Percentiles rank a stretch among this genome's conserved stretches.
Evolutionary conservation across 1,140 invertebrate species (phyloP).

Genomic region (Anadara kagoshimensis): DNA sequence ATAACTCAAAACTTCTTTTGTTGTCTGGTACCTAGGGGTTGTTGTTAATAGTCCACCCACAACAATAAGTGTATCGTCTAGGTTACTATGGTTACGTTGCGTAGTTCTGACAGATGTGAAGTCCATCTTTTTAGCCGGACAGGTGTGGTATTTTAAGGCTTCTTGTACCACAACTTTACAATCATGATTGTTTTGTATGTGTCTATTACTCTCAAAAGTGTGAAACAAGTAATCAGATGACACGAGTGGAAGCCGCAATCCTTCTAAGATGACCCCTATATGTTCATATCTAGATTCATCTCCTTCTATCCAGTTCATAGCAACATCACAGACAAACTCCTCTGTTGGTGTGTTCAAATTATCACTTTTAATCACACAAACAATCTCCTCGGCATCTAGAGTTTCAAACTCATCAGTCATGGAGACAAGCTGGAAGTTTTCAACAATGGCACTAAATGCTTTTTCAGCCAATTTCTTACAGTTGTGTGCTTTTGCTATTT

Average conservation of each 20-base stretch:
- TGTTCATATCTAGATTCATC: constrained; percentile 46
- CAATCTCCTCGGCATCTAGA: constrained; percentile 61
- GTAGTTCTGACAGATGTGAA: constrained; percentile 48
- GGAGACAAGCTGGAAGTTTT: constrained; percentile 57
- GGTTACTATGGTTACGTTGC: constrained; percentile 46
- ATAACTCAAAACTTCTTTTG: constrained; percentile 63
- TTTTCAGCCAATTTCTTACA: constrained; percentile 57
- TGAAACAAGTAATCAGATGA: constrained; percentile 61
- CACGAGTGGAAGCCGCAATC: constrained; percentile 54
- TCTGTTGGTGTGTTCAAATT: constrained; percentile 52
- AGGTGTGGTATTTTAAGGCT: constrained; percentile 59
- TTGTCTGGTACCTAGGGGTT: constrained; percentile 54
- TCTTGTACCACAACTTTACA: constrained; percentile 46
- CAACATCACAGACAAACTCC: constrained; percentile 60
- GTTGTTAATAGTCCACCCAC: constrained; percentile 55
- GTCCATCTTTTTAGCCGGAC: constrained; percentile 47
- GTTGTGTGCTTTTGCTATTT: constrained; percentile 59
- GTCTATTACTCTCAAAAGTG: constrained; percentile 33
- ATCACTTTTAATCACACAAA: constrained; percentile 56
- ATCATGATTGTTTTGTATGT: constrained; percentile 21
- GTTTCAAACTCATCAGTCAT: constrained; percentile 53
- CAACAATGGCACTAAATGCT: constrained; percentile 52
- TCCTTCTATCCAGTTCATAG: constrained; percentile 57
- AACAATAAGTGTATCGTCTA: constrained; percentile 54
- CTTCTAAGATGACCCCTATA: constrained; percentile 48